A percentile compares a stretch with the other conserved stretches of the same genome.
phyloP scores from a whole-genome alignment of 2,888 invertebrate species.

The Phortica okadai region DNA sequence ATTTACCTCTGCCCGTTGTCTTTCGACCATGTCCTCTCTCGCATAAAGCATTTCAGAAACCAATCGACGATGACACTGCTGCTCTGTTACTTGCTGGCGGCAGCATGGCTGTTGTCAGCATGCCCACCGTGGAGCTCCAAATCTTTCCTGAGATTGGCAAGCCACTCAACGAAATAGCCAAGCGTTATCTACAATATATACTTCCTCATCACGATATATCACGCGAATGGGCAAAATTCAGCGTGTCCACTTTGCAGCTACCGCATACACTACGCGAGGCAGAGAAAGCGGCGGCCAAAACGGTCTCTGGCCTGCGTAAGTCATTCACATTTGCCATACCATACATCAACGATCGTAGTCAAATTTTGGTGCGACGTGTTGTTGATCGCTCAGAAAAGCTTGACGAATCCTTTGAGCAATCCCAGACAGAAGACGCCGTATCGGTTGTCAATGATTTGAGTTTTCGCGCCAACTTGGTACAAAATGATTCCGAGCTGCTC shows the following conservation, averaged over 20 bases:
- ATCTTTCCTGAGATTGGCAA: conserved; percentile 71
- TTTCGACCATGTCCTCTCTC: conserved; percentile 74
- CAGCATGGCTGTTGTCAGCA: conserved; percentile 72
- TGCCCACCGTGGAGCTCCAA: conserved; percentile 74
- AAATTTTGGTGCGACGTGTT: conserved; percentile 78
- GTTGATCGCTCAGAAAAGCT: conserved; percentile 73
- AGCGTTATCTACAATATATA: conserved; percentile 74
- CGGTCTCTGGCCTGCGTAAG: conserved; percentile 54
- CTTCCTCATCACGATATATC: conserved; percentile 73
- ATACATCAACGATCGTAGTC: conserved; percentile 80
- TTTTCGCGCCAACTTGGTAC: conserved; percentile 60
- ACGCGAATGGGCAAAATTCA: conserved; percentile 76
- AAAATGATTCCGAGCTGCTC: conserved; percentile 47
- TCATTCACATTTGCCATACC: conserved; percentile 79
- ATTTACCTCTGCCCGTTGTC: conserved; percentile 57
- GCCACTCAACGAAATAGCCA: conserved; percentile 72
- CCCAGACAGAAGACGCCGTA: conserved; percentile 37
- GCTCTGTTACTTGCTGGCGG: conserved; percentile 67
- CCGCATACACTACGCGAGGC: conserved; percentile 52
- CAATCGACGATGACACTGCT: conserved; percentile 69
- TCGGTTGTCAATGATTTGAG: conserved; percentile 54
- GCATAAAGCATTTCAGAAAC: conserved; percentile 67
- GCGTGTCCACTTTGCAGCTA: conserved; percentile 71
- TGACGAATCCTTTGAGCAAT: conserved; percentile 60
- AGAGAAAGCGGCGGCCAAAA: conserved; percentile 50